Percentiles rank a stretch among this genome's conserved stretches.
Evolutionary conservation across 1,140 invertebrate species (phyloP).

Genomic region (Bombus impatiens): DNA sequence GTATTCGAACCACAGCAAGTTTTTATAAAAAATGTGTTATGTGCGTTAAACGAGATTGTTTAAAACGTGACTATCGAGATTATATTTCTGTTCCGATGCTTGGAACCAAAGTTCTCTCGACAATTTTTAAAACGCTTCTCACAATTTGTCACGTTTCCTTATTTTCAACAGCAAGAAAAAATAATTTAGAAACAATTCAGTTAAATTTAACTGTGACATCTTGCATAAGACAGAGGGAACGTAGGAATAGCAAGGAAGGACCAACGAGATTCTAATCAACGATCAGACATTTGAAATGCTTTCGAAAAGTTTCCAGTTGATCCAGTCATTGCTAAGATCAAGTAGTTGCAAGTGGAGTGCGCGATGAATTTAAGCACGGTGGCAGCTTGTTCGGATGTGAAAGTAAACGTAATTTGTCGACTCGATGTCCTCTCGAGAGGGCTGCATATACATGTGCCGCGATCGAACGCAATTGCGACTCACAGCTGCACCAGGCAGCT

Average conservation of each 20-base stretch:
- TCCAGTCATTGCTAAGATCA: slow-evolving; percentile 23
- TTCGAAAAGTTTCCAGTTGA: neutral
- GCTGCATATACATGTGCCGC: slow-evolving; percentile 35
- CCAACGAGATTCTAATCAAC: neutral
- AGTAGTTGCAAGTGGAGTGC: slow-evolving; percentile 28
- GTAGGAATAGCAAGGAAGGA: neutral
- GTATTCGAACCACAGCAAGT: too few relatives aligned
- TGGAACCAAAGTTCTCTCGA: too few relatives aligned
- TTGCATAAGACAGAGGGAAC: neutral
- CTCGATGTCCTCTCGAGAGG: slow-evolving; percentile 44
- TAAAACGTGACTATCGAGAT: too few relatives aligned
- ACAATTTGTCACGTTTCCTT: too few relatives aligned
- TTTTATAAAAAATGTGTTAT: too few relatives aligned
- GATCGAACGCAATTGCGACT: slow-evolving; percentile 48
- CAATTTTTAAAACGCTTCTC: too few relatives aligned
- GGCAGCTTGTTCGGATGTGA: slow-evolving; percentile 9
- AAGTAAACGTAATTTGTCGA: slow-evolving; percentile 61
- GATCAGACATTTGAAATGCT: neutral
- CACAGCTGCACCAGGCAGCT: slow-evolving; percentile 46
- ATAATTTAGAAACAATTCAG: too few relatives aligned
- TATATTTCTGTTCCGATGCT: too few relatives aligned
- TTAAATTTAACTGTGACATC: too few relatives aligned
- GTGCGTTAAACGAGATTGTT: too few relatives aligned
- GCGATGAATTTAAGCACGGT: slow-evolving; percentile 7
- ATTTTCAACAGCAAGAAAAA: too few relatives aligned